phyloP scores from a whole-genome alignment of 2,113 vertebrate species.

The Pica pica region DNA sequence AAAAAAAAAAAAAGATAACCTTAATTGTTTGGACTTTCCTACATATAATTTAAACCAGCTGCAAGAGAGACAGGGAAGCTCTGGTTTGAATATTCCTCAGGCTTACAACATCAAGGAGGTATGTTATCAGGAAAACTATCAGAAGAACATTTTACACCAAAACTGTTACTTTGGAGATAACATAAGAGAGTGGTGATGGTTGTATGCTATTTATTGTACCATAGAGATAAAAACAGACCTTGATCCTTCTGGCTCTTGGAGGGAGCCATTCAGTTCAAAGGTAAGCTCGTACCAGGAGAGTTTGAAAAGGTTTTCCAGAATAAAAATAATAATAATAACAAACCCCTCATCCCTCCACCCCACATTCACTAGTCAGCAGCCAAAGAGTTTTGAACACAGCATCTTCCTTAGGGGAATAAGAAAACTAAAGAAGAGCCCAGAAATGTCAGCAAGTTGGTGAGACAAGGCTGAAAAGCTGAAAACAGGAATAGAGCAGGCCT shows the following conservation, averaged over 20 bases:
- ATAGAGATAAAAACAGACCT: neutral
- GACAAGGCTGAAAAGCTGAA: neutral
- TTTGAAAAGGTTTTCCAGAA: neutral
- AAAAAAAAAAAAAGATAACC: neutral
- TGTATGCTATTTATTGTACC: neutral
- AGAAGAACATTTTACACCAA: neutral
- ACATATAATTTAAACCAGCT: neutral
- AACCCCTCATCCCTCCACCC: neutral
- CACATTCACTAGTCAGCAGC: neutral
- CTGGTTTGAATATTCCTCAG: neutral
- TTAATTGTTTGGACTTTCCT: neutral
- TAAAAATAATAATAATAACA: neutral
- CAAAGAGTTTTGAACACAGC: neutral
- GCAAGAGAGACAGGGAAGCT: neutral
- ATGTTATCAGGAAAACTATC: neutral
- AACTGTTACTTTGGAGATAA: neutral
- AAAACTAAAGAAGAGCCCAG: slow-evolving; percentile 3
- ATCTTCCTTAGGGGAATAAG: neutral
- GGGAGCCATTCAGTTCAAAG: neutral
- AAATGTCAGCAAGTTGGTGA: slow-evolving; percentile 11
- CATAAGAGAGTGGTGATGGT: neutral
- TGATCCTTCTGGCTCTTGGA: neutral
- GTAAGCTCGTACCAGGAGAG: neutral
- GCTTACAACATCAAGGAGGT: neutral
- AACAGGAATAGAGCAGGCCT: neutral